Base-by-base conservation (phyloP, 2,113 vertebrate species). In the Oreochromis aureus region DNA sequence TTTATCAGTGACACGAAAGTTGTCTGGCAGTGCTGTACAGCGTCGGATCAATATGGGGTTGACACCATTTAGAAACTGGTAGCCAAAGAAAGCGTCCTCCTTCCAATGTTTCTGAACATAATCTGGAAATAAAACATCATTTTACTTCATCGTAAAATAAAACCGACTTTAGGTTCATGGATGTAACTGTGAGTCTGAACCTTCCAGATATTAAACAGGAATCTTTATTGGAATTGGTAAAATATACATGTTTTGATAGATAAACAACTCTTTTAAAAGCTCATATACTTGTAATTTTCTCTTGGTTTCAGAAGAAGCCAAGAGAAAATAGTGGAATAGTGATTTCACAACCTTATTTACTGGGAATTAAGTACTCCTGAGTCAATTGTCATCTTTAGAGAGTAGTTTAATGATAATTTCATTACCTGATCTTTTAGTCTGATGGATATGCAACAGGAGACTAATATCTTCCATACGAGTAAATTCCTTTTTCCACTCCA, bases 51-150 rank as follows among this genome's bases (percentile, higher is more conserved):
- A 12, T 12, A 97, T 97, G 1, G 98, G 98, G 93, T 99, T 98
- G 93, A 96, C 95, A 4, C 97, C 98, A 5, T 98, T 98, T 56
- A 99, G 95, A 89, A 96, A 98, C 96, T 99, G 97, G 92, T 97
- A 98, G 27, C 97, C 97, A 36, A 98, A 99, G 92, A 99, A 97
- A 34, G 92, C 91, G 34, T 98, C 97, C 58, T 98, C 97, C 34
- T 96, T 96, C 98, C 98, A 98, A 10, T 96, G 90, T 6, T 91
- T 1, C 12, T 87, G 27, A 12, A 94, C 91, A 39, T 91, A 95
- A 0, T 91, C 95, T 96, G 91, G 7, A 54, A 73, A 84, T 76
- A 83, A 6, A 84, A 69, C 34, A 39, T 22, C 0, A 66, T 39
- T 69, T 69, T 13, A 39, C 34, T 39, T 66, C 6, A 36, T 6